Base-by-base conservation (phyloP, 2,797 vertebrate species). In the Rhadinocentrus ornatus region DNA sequence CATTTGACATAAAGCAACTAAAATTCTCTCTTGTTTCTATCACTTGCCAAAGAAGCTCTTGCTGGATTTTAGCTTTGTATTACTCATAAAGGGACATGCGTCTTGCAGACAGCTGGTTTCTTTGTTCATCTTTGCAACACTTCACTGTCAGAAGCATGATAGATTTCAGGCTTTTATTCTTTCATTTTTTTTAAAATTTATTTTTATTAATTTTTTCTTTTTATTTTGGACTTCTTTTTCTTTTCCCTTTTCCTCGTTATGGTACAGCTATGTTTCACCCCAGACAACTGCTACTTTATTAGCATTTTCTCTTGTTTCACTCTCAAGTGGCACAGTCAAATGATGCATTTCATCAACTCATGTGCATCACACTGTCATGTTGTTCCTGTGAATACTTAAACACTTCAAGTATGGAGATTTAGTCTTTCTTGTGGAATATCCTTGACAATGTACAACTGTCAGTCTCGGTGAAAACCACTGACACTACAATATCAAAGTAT, bases 81-180 rank as follows among this genome's bases (percentile, higher is more conserved):
- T 75, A 29, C 79, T 75, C 61, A 75, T 83, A 78, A 86, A 68
- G 37, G 61, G 61, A 68, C 29, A 68, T 57, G 80, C 63, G 68
- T 78, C 72, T 63, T 69, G 67, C 77, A 81, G 88, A 89, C 86
- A 85, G 76, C 71, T 69, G 65, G 54, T 53, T 72, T 77, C 75
- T 74, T 54, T 62, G 71, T 76, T 84, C 62, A 78, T 83, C 80
- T 70, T 34, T 31, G 66, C 73, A 65, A 29, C 58, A 73, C 62
- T 85, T 86, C 88, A 71, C 78, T 88, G 81, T 86, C 80, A 86
- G 66, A 62, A 37, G 16, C 52, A 56, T 79, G 84, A 84, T 76
- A 54, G 74, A 78, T 85, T 76, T 80, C 64, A 69, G 56, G 57
- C 71, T 84, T 86, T 88, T 72, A 82, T 77, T 52, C 41, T 71